These are phyloP conservation scores for Dione vanillae DNA, from an alignment of 2,888 invertebrate genomes.

Conservation along the genomic window DNA sequence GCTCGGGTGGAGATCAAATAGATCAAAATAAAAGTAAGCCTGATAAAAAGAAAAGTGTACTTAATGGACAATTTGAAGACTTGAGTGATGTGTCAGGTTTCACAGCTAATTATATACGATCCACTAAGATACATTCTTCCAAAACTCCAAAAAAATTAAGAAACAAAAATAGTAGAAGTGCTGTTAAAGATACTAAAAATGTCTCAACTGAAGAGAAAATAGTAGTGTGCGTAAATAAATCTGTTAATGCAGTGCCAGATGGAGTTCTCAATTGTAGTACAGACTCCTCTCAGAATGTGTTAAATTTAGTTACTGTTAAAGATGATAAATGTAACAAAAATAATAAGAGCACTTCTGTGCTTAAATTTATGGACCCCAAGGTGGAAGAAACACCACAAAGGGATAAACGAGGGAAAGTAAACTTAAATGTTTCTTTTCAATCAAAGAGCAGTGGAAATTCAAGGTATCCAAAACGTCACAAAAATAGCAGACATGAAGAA, in stretches of 20 bases:
- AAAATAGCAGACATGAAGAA: conserved; percentile 51
- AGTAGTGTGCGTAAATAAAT: conserved; percentile 67
- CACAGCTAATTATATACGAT: conserved; percentile 79
- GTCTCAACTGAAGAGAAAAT: conserved; percentile 56
- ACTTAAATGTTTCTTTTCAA: conserved; percentile 65
- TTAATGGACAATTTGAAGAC: conserved; percentile 73
- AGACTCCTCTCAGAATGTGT: conserved; percentile 71
- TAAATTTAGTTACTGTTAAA: conserved; percentile 66
- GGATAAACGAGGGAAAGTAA: conserved; percentile 49
- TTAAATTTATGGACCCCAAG: conserved; percentile 66
- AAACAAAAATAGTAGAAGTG: conserved; percentile 61
- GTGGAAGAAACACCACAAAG: conserved; percentile 43
- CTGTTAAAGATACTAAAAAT: conserved; percentile 61
- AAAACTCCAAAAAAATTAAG: conserved; percentile 66
- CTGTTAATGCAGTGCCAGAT: conserved; percentile 60
- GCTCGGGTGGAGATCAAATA: conserved; percentile 46
- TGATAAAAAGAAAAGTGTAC: conserved; percentile 50
- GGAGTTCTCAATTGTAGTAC: conserved; percentile 65
- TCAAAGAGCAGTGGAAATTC: conserved; percentile 63
- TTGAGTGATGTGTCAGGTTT: conserved; percentile 79
- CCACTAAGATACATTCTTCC: conserved; percentile 70
- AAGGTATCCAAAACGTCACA: conserved; percentile 69
- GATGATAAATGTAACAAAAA: conserved; percentile 57
- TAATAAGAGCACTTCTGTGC: conserved; percentile 64
- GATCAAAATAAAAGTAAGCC: conserved; percentile 45